Evolutionary conservation across 2,888 invertebrate species (phyloP).

Genomic region (Thereva nobilitata): DNA sequence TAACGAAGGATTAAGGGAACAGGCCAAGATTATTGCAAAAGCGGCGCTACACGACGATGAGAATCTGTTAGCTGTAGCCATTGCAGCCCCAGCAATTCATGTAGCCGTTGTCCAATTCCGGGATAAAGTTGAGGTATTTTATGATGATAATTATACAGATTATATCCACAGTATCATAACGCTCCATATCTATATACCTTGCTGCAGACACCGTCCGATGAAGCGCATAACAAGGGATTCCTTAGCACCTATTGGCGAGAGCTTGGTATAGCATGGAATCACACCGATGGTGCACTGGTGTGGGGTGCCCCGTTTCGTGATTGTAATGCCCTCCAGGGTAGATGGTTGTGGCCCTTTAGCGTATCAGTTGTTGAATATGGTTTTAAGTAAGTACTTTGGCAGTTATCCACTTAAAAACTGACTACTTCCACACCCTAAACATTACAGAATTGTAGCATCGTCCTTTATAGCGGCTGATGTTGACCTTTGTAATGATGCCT

Average conservation of each 20-base stretch:
- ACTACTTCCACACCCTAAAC: constrained; percentile 6
- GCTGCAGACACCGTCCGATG: constrained; percentile 53
- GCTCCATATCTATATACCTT: background rate
- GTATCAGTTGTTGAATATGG: constrained; percentile 55
- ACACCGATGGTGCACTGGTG: constrained; percentile 55
- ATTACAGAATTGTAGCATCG: constrained; percentile 64
- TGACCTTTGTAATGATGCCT: constrained; percentile 73
- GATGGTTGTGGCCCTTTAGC: constrained; percentile 59
- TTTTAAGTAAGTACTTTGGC: constrained; percentile 52
- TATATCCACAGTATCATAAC: background rate
- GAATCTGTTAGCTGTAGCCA: constrained; percentile 57
- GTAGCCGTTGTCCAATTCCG: constrained; percentile 59
- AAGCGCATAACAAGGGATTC: constrained; percentile 55
- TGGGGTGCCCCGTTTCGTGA: constrained; percentile 59
- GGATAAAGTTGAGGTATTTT: constrained; percentile 56
- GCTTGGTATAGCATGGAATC: constrained; percentile 58
- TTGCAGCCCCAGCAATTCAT: constrained; percentile 57
- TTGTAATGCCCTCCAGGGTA: constrained; percentile 55
- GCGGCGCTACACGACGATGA: constrained; percentile 57
- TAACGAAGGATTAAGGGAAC: constrained; percentile 52
- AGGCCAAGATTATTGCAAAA: constrained; percentile 56
- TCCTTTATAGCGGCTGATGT: constrained; percentile 65
- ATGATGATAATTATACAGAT: background rate
- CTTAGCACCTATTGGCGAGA: constrained; percentile 58
- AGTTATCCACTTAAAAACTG: background rate